phyloP scores from a whole-genome alignment of 2,113 vertebrate genomes.

The Macquaria australasica region DNA sequence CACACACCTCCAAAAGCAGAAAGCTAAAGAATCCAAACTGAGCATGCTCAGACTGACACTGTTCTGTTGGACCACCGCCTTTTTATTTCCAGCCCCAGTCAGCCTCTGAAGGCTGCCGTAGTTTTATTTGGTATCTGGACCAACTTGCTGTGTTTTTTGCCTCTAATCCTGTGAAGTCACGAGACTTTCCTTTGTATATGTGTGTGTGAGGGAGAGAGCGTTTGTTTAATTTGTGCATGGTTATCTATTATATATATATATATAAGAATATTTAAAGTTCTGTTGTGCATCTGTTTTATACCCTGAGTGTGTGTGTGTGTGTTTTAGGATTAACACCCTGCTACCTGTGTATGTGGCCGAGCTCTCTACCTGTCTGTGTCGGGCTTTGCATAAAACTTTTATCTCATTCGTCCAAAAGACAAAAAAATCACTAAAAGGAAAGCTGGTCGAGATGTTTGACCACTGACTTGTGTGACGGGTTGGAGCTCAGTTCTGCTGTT shows the following conservation, averaged over 20 bases:
- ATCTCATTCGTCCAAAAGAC: slow-evolving; percentile 31
- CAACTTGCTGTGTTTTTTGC: slow-evolving; percentile 74
- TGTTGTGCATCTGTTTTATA: slow-evolving; percentile 73
- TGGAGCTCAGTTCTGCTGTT: background rate
- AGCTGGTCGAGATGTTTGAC: background rate
- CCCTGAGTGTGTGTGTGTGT: slow-evolving; percentile 31
- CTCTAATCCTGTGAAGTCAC: slow-evolving; percentile 61
- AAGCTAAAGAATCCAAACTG: background rate
- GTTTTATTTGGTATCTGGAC: slow-evolving; percentile 76
- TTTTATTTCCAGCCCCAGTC: slow-evolving; percentile 57
- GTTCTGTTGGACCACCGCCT: slow-evolving; percentile 9
- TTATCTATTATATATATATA: slow-evolving; percentile 55
- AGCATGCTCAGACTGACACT: slow-evolving; percentile 2
- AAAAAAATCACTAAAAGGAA: slow-evolving; percentile 16
- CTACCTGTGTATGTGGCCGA: slow-evolving; percentile 14
- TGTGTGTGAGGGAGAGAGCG: background rate
- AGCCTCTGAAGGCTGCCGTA: slow-evolving; percentile 23
- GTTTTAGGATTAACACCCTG: slow-evolving; percentile 20
- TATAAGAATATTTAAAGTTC: slow-evolving; percentile 74
- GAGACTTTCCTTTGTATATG: slow-evolving; percentile 40
- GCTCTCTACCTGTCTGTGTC: background rate
- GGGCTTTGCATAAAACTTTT: slow-evolving; percentile 66
- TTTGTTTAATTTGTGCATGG: slow-evolving; percentile 44
- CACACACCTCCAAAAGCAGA: background rate
- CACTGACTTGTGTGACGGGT: background rate